A percentile compares a stretch with the other conserved stretches of the same genome.
These are phyloP conservation scores for Argyresthia albistria DNA, from an alignment of 2,888 invertebrate species.

Conservation along the genomic window DNA sequence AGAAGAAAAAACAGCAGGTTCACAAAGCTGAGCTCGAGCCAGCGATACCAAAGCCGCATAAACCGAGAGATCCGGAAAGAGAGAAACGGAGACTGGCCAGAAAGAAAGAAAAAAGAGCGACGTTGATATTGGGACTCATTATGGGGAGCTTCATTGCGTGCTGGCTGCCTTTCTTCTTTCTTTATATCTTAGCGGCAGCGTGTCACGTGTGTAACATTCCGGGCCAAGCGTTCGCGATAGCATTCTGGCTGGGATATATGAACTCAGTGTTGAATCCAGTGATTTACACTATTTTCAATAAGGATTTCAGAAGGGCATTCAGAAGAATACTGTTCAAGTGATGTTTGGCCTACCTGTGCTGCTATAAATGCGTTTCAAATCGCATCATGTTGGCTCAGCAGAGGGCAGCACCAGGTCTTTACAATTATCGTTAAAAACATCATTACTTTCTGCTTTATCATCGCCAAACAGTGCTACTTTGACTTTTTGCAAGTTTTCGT, in stretches of 20 bases:
- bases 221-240: slow-evolving; percentile 88
- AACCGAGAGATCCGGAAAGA: slow-evolving; percentile 91
- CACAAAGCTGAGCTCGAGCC: slow-evolving; percentile 75
- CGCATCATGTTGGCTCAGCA: slow-evolving; percentile 74
- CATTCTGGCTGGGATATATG: slow-evolving; percentile 98
- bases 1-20: slow-evolving; percentile 54
- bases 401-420: slow-evolving; percentile 62
- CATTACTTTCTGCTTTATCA: not conserved
- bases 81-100: slow-evolving; percentile 94
- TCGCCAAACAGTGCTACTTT: not conserved
- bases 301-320: slow-evolving; percentile 97
- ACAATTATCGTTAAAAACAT: slow-evolving; percentile 2
- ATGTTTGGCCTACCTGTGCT: slow-evolving; percentile 90
- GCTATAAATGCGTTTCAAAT: slow-evolving; percentile 81
- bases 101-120: slow-evolving; percentile 97
- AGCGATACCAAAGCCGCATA: slow-evolving; percentile 80
- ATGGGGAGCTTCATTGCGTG: slow-evolving; percentile 99
- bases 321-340: slow-evolving; percentile 96
- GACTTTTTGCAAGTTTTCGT: not conserved
- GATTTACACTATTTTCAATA: slow-evolving; percentile 97
- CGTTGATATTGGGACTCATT: slow-evolving; percentile 95
- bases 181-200: slow-evolving; percentile 90
- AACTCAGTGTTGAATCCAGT: slow-evolving; percentile 96
- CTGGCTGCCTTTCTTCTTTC: slow-evolving; percentile 98
- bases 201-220: slow-evolving; percentile 83